Evolutionary conservation across 2,888 invertebrate species (phyloP).

Genomic region (Spialia ferax): DNA sequence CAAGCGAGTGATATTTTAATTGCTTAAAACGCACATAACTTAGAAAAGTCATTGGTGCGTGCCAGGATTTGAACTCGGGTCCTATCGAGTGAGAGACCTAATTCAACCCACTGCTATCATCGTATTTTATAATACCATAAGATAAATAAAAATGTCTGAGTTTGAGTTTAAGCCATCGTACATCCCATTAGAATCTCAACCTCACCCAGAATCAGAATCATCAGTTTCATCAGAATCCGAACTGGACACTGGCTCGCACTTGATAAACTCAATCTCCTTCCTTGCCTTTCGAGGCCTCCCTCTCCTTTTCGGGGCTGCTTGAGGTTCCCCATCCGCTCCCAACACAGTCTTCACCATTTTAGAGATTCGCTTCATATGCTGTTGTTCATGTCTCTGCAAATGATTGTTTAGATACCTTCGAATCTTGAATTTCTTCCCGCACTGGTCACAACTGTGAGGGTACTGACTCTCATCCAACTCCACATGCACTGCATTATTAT

Average conservation of each 20-base stretch:
- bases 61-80: too few species aligned
- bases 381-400: slow-evolving; percentile 77
- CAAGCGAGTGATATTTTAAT: too few species aligned
- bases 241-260: slow-evolving; percentile 77
- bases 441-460: slow-evolving; percentile 73
- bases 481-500: slow-evolving; percentile 71
- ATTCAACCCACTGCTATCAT: too few species aligned
- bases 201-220: slow-evolving; percentile 54
- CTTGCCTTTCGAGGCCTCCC: slow-evolving; percentile 58
- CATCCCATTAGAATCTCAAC: too few species aligned
- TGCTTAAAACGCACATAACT: too few species aligned
- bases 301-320: slow-evolving; percentile 50
- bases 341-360: slow-evolving; percentile 80
- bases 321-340: slow-evolving; percentile 58
- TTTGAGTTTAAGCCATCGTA: too few species aligned
- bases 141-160: too few species aligned
- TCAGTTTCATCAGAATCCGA: slow-evolving; percentile 52
- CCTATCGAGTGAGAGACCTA: too few species aligned
- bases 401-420: slow-evolving; percentile 76
- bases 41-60: too few species aligned
- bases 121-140: too few species aligned
- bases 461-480: slow-evolving; percentile 73
- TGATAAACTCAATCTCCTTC: slow-evolving; percentile 78
- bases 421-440: slow-evolving; percentile 79
- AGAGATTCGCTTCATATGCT: slow-evolving; percentile 75